Evolutionary conservation across 2,888 invertebrate species (phyloP), one percentile per base, ranked within the genome.

Genomic region (Crioceris asparagi): DNA sequence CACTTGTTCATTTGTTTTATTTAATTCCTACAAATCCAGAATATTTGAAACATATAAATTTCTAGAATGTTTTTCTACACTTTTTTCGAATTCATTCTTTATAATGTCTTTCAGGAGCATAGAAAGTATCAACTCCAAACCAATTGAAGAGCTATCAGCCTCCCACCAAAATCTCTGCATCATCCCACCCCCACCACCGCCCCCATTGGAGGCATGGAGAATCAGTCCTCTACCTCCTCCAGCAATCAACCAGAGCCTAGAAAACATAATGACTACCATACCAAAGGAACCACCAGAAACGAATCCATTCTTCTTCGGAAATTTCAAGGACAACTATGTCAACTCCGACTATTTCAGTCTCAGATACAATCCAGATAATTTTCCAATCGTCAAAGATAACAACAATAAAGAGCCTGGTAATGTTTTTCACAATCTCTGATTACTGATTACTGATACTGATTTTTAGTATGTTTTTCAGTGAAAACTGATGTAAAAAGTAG

Each of bases 271-370:
- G n/a, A n/a, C n/a, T n/a, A n/a, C n/a, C n/a, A 11, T 15, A 14
- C 14, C 36, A 6, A 25, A 18, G n/a, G 32, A 32, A 4, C 45
- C 43, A 3, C 21, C 30, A 5, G 55, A 52, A 10, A 44, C 38
- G 3, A 57, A 59, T 45, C 62, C 61, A 4, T 61, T 63, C 41
- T 58, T 54, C 44, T 61, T 60, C 34, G 57, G 57, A 6, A 53
- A 54, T 39, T 39, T 56, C 12, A 53, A 47, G 30, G 56, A 56
- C 31, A 54, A 52, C 27, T 56, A 56, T 31, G 53, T 50, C 8
- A 54, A 51, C 38, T 43, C 49, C 8, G 59, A 60, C 42, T 58
- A 53, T 40, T 61, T 62, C 39, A 50, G 49, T 36, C 46, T 52
- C 17, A 43, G 57, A 17, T 61, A 60, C 44, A 58, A 57, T 39